Conservation (phyloP, 2,797 vertebrate genomes). For the Melanotaenia trifasciata region DNA sequence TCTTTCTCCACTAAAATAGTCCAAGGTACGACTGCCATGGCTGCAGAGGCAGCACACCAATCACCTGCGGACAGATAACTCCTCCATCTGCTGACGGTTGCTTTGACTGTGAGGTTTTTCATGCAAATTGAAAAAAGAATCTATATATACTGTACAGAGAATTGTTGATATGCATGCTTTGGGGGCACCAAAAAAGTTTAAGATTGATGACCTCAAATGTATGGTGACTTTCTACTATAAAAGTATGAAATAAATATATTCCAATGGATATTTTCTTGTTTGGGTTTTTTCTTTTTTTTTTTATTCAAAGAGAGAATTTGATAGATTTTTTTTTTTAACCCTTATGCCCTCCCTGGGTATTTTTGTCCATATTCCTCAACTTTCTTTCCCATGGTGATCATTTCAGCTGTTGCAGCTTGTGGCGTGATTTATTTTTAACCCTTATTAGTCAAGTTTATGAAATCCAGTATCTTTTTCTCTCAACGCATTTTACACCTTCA, state of each 20-base stretch:
- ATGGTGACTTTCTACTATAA: slow-evolving; percentile 74
- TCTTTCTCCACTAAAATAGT: slow-evolving; percentile 81
- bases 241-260: slow-evolving; percentile 72
- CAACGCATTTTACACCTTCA: no score
- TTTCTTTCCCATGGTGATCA: no score
- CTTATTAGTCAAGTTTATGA: no score
- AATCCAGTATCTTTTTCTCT: no score
- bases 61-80: slow-evolving; percentile 40
- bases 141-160: slow-evolving; percentile 52
- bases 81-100: slow-evolving; percentile 33
- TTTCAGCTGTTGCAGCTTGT: no score
- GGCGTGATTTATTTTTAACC: no score
- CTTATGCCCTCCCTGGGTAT: no score
- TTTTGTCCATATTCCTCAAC: no score
- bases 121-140: background rate
- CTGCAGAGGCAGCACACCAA: slow-evolving; percentile 55
- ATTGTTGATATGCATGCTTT: slow-evolving; percentile 76
- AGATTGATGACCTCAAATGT: slow-evolving; percentile 73
- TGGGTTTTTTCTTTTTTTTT: slow-evolving; percentile 25
- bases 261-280: slow-evolving; percentile 55
- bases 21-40: slow-evolving; percentile 61
- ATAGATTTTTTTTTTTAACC: no score
- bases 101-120: slow-evolving; percentile 55
- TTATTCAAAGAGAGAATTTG: background rate
- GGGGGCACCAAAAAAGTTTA: slow-evolving; percentile 60